A percentile compares a stretch with the other conserved stretches of the same genome.
These are phyloP conservation scores for Epizoanthus illoricatus DNA, from an alignment of 92 coral and sea anemone species.

Conservation along the genomic window DNA sequence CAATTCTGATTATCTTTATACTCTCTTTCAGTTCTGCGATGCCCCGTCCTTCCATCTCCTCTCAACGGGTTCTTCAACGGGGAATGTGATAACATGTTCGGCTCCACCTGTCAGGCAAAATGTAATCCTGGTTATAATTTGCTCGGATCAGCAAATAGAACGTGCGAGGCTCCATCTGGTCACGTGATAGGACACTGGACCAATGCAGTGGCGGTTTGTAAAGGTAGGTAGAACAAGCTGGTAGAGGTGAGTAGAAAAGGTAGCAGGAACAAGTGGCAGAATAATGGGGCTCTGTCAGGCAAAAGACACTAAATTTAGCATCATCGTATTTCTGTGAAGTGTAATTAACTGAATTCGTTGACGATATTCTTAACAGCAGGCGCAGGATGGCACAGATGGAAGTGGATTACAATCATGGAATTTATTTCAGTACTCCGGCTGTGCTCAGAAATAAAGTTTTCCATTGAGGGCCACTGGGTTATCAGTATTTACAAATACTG, in stretches of 20 bases:
- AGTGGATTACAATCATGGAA: too few relatives aligned
- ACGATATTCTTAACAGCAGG: too few relatives aligned
- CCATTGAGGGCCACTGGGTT: too few relatives aligned
- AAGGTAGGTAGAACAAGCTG: slow-evolving; percentile 19
- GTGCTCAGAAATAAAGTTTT: too few relatives aligned
- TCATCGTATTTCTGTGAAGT: too few relatives aligned
- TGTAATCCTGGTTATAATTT: slow-evolving; percentile 55
- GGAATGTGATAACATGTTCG: slow-evolving; percentile 43
- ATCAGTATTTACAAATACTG: too few relatives aligned
- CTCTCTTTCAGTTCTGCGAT: slow-evolving; percentile 37
- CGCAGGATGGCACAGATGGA: too few relatives aligned
- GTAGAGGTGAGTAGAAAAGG: neutral
- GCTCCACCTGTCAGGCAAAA: slow-evolving; percentile 45
- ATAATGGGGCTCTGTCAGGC: too few relatives aligned
- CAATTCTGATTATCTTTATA: neutral
- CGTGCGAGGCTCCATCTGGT: slow-evolving; percentile 48
- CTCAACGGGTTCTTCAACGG: slow-evolving; percentile 34
- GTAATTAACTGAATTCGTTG: too few relatives aligned
- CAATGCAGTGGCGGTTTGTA: slow-evolving; percentile 39
- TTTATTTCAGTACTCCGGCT: too few relatives aligned
- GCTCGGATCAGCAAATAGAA: slow-evolving; percentile 39
- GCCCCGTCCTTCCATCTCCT: slow-evolving; percentile 29
- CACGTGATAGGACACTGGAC: slow-evolving; percentile 54
- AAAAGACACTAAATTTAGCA: too few relatives aligned
- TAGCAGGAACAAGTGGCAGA: neutral